Evolutionary conservation across 1,140 invertebrate species (phyloP), one percentile per base, ranked within the genome.

Genomic region (Cydia fagiglandana): DNA sequence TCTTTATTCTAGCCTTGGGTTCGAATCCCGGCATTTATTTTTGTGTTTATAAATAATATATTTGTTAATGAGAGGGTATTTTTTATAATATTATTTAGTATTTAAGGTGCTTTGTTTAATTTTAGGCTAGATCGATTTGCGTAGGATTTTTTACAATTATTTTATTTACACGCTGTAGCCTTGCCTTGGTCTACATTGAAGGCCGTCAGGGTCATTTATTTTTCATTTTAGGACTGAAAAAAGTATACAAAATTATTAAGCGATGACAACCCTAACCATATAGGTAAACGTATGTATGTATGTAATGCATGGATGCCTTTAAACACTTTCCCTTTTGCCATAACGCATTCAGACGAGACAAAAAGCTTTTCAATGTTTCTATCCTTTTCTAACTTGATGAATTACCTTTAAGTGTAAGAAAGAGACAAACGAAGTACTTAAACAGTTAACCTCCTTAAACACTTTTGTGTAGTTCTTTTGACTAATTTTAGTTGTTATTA

Each of bases 281-380:
- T 24, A 24, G 20, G 9, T 24, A 24, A 61, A 0, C n/a, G 53
- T 4, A 30, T 30, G 30, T 56, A 61, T 24, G 20, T 61, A 53
- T 17, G 56, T 61, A 61, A 24, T 70, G 30, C 34, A 70, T 70
- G 66, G 28, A 68, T 68, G 30, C 66, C 28, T 68, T 34, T 17
- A 41, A 70, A 45, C 66, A 45, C 66, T 70, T 70, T 70, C 66
- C 66, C 15, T 70, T 70, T 70, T 17, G 9, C 66, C 66, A 70
- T 70, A 70, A 70, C 34, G 38, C 66, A 70, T 17, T 38, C 30
- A 70, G n/a, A 70, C 30, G 24, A 64, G 20, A 64, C 64, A 68
- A 70, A 24, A 70, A 70, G 38, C 66, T 70, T 70, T 70, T 70
- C 15, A 70, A 70, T 45, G 30, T 70, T 41, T 45, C 66, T 45